Conservation (phyloP, 2,113 vertebrate species). For the Myanophis thanlyinensis region DNA sequence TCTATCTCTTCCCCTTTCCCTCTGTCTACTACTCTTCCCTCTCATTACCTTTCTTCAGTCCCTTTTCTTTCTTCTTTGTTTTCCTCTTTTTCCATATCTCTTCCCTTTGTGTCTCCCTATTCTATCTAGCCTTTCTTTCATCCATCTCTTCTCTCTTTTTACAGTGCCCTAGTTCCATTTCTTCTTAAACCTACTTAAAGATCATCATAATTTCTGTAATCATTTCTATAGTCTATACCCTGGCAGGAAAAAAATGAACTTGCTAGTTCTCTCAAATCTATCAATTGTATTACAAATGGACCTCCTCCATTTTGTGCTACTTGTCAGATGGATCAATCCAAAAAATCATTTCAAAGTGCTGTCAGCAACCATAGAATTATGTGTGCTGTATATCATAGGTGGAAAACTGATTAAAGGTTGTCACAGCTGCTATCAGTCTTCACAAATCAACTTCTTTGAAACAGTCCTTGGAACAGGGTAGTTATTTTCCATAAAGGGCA, state of each 20-base stretch:
- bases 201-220: too few relatives aligned
- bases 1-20: too few relatives aligned
- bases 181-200: too few relatives aligned
- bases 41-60: too few relatives aligned
- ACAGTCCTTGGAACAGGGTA: background rate
- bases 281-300: conserved; percentile 1
- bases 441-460: conserved; percentile 26
- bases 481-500: conserved; percentile 16
- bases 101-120: too few relatives aligned
- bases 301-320: background rate
- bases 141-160: too few relatives aligned
- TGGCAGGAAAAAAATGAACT: background rate
- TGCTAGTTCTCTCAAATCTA: background rate
- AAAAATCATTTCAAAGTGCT: conserved; percentile 21
- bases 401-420: conserved; percentile 25
- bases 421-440: background rate
- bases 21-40: too few relatives aligned
- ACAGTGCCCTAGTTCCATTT: too few relatives aligned
- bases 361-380: conserved; percentile 23
- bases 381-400: background rate
- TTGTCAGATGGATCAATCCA: background rate
- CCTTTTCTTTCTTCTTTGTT: too few relatives aligned
- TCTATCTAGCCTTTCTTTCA: too few relatives aligned
- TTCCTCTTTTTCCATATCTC: too few relatives aligned
- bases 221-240: background rate